Base-by-base conservation (phyloP, 2,797 vertebrate species). In the Borostomias antarcticus region DNA sequence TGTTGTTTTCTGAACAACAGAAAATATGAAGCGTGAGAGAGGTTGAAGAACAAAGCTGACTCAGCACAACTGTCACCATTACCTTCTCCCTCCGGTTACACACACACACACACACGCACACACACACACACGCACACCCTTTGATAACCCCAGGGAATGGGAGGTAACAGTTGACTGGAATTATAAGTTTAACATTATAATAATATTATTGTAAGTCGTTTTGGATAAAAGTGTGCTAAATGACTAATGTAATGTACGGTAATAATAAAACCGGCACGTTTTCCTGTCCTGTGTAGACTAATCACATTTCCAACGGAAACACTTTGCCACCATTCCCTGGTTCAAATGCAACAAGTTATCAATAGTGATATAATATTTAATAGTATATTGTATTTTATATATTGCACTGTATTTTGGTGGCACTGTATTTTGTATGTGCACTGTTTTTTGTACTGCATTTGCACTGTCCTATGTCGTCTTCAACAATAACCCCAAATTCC, bases 21-120 rank as follows among this genome's bases (percentile, higher is more conserved):
- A 91, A 90, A 90, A 81, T 86, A 70, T 86, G 86, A 89, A 75
- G 64, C 77, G 70, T 47, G 67, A 71, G 56, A 53, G 58, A 82
- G 71, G 72, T 79, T n/a, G 76, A n/a, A 81, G 77, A 71, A 83
- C 82, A 75, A 81, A 11, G 53, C 75, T 77, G 62, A 70, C 80
- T 90, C 83, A 83, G 84, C 80, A 84, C 58, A 76, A 74, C 17
- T 66, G 61, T 62, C 66, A 79, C 74, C 79, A 85, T 33, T 72
- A 74, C 68, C 70, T n/a, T 28, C 15, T 28, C 45, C 33, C 60
- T n/a, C 25, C 4, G 25, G 8, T 50, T 30, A 26, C 57, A n/a
- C 56, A 45, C 56, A 25, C 43, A 11, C 48, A 73, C 28, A 48
- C 30, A 66, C 50, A 19, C 3, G 65, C 69, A 83, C 74, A 74